Base-by-base conservation (phyloP, 2,113 vertebrate genomes). In the Chlamydotis undulata region DNA sequence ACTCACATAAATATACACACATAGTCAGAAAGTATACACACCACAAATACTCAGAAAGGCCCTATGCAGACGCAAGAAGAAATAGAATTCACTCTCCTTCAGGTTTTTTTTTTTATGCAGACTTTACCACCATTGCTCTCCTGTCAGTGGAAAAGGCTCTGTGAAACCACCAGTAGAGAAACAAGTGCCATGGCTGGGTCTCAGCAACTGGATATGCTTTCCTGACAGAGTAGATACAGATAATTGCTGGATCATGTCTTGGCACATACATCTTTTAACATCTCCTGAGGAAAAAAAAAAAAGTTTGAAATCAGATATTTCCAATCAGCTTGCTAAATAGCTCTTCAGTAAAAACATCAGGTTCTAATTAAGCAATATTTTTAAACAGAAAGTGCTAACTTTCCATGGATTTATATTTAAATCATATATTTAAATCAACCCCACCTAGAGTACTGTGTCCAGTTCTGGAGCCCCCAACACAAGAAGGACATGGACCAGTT, bases 141-240 rank as follows among this genome's bases (percentile, higher is more conserved):
- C 13, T n/a, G 6, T 16, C 4, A 6, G 18, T 53, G 22, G 12
- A 68, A 67, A 53, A 82, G 24, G 8, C 5, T 67, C 28, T 71
- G 37, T 43, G 29, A 90, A 90, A 50, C 3, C 23, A 41, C 7
- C 12, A 59, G 22, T 5, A 82, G 19, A 57, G 35, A 78, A 71
- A 35, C 0, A 1, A 39, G 4, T 55, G 12, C 28, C 47, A 10
- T 4, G 23, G 6, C 19, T 68, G 43, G 2, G 9, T 49, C 52
- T 82, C 52, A 39, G 43, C 4, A 59, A 10, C 52, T 21, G 31
- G 12, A 9, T 64, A 7, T 22, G 14, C 3, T 78, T 75, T 52
- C 7, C 43, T 67, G 15, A 24, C 19, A 87, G 41, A 70, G 12
- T 7, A 87, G 50, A 53, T 39, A 18, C 9, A 65, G 35, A 6